A percentile compares a stretch with the other conserved stretches of the same genome.
phyloP scores from a whole-genome alignment of 2,888 invertebrate species.

The Gerosis bhagava region DNA sequence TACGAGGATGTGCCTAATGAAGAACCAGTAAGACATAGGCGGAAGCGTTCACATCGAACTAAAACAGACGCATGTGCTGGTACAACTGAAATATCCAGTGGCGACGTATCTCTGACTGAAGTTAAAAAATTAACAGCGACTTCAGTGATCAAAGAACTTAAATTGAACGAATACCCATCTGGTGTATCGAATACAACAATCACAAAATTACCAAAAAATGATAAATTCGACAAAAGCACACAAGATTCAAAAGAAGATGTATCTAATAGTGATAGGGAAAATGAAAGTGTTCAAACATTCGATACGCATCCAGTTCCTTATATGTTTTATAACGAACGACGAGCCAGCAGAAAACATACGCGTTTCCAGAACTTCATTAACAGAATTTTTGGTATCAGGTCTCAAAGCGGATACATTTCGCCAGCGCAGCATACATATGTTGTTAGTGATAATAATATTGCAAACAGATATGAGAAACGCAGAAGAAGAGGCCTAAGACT shows the following conservation, averaged over 20 bases:
- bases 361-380: slow-evolving; percentile 65
- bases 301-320: slow-evolving; percentile 41
- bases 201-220: slow-evolving; percentile 30
- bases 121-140: slow-evolving; percentile 42
- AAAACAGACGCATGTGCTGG: slow-evolving; percentile 63
- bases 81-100: slow-evolving; percentile 50
- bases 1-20: too few relatives aligned
- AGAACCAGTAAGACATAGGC: slow-evolving; percentile 38
- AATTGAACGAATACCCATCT: slow-evolving; percentile 45
- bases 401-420: slow-evolving; percentile 44
- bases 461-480: slow-evolving; percentile 45
- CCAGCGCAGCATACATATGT: slow-evolving; percentile 50
- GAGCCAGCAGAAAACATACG: slow-evolving; percentile 52
- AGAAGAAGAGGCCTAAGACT: slow-evolving; percentile 41
- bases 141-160: slow-evolving; percentile 49
- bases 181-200: too few relatives aligned
- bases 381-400: slow-evolving; percentile 58
- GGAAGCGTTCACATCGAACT: slow-evolving; percentile 57
- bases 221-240: slow-evolving; percentile 35
- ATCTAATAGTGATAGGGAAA: slow-evolving; percentile 39
- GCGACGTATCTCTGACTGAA: slow-evolving; percentile 39
- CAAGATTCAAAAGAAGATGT: slow-evolving; percentile 43
- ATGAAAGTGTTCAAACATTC: slow-evolving; percentile 40
- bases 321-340: slow-evolving; percentile 42
- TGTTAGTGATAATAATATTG: slow-evolving; percentile 59